Conservation (phyloP, 2,797 vertebrate species). For the Poecile montanus region DNA sequence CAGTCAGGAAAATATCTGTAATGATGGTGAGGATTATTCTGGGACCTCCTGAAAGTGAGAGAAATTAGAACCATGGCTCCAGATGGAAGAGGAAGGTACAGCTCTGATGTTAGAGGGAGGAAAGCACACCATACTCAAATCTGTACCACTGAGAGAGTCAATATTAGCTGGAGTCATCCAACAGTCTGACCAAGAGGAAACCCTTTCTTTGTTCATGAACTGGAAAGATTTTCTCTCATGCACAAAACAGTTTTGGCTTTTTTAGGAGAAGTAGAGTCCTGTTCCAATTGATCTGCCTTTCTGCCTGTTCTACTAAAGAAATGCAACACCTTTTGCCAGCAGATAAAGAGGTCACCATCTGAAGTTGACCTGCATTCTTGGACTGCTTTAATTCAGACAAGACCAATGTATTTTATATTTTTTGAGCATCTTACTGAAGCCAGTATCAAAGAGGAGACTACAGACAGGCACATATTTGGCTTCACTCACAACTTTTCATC, state of each 20-base stretch:
- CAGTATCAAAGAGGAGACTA: neutral
- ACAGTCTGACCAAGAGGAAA: neutral
- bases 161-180: neutral
- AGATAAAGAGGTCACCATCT: neutral
- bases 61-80: neutral
- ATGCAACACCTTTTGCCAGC: neutral
- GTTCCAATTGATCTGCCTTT: neutral
- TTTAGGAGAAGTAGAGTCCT: neutral
- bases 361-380: neutral
- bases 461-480: neutral
- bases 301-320: neutral
- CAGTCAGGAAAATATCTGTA: neutral
- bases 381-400: neutral
- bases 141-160: neutral
- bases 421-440: neutral
- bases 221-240: neutral
- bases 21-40: neutral
- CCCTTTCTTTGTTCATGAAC: neutral
- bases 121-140: neutral
- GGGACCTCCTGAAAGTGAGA: neutral
- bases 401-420: neutral
- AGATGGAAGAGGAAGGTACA: neutral
- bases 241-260: neutral
- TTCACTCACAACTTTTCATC: neutral
- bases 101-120: neutral